phyloP scores from a whole-genome alignment of 2,113 vertebrate genomes.

The Cacatua alba region DNA sequence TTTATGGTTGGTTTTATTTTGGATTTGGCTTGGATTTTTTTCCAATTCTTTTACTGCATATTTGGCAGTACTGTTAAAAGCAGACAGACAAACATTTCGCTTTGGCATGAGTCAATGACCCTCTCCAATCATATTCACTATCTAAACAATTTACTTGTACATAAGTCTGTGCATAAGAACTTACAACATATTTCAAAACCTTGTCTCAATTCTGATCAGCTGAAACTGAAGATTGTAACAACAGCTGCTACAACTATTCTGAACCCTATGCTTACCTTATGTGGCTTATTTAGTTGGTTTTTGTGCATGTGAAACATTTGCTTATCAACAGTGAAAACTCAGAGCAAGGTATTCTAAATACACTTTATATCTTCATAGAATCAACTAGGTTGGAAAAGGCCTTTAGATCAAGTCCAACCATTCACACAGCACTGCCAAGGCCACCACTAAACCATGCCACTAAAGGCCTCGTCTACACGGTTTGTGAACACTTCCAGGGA shows the following conservation, averaged over 20 bases:
- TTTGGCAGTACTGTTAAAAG: constrained; percentile 64
- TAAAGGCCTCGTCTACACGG: neutral
- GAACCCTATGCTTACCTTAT: neutral
- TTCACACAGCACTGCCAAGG: neutral
- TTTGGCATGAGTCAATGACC: constrained; percentile 80
- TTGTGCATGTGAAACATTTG: neutral
- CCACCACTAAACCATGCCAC: neutral
- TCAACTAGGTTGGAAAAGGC: neutral
- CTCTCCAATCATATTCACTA: constrained; percentile 81
- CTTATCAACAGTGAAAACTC: neutral
- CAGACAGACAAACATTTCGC: constrained; percentile 78
- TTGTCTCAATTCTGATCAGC: neutral
- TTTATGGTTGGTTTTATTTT: neutral
- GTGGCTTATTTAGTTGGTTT: neutral
- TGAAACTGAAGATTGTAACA: neutral
- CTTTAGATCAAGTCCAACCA: neutral
- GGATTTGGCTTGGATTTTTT: neutral
- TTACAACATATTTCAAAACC: neutral
- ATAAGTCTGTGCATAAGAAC: constrained; percentile 10
- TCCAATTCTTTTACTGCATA: constrained; percentile 61
- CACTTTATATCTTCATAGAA: neutral
- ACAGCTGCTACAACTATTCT: neutral
- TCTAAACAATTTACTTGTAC: constrained; percentile 71
- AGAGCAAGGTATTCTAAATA: neutral
- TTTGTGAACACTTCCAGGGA: neutral